Conservation (phyloP, 1,140 invertebrate genomes). For the Ceratina japonica region DNA sequence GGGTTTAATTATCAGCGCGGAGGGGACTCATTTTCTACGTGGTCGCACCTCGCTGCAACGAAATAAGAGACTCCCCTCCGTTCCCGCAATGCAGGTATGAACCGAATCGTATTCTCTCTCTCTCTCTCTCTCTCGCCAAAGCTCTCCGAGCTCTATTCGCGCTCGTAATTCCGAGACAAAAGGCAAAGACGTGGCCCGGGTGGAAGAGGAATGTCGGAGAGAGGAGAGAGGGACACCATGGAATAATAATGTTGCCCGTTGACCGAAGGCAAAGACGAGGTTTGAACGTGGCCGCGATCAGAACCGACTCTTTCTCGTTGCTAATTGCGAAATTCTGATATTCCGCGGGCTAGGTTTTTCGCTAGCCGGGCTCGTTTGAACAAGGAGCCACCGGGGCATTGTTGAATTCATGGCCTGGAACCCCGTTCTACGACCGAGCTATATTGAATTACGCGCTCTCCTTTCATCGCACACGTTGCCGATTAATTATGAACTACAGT, state of each 20-base stretch:
- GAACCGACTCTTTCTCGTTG: background rate
- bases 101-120: conserved; percentile 39
- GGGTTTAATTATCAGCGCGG: conserved; percentile 44
- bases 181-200: conserved; percentile 18
- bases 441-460: too few relatives aligned
- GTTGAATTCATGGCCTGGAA: too few relatives aligned
- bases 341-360: background rate
- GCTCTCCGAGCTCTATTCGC: conserved; percentile 40
- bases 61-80: conserved; percentile 32
- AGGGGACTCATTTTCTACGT: conserved; percentile 46
- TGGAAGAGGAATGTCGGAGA: background rate
- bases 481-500: too few relatives aligned
- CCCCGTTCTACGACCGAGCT: too few relatives aligned
- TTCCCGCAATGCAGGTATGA: conserved; percentile 40
- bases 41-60: conserved; percentile 45
- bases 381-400: too few relatives aligned
- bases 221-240: conserved; percentile 9
- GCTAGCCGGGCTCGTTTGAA: too few relatives aligned
- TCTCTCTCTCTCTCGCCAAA: too few relatives aligned
- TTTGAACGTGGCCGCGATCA: background rate
- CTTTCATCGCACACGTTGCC: too few relatives aligned
- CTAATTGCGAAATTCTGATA: background rate
- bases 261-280: background rate
- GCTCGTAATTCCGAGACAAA: conserved; percentile 40
- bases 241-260: conserved; percentile 25